A percentile compares a stretch with the other conserved stretches of the same genome.
These are phyloP conservation scores for Siniperca obscura DNA, from an alignment of 2,797 vertebrate genomes.

Conservation along the genomic window DNA sequence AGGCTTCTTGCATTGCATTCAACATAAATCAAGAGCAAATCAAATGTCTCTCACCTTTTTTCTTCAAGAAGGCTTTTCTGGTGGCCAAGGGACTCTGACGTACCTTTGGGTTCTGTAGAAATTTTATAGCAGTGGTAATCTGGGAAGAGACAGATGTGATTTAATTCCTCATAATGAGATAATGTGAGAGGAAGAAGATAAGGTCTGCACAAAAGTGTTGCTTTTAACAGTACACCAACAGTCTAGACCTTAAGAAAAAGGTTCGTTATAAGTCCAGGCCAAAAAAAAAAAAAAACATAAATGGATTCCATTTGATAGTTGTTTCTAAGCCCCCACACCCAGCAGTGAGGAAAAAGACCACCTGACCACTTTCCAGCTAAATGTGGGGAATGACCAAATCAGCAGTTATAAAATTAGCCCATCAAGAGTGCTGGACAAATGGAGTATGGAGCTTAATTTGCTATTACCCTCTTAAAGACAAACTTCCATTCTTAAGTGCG, in stretches of 20 bases:
- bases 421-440: slow-evolving; percentile 90
- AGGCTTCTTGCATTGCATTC: not conserved
- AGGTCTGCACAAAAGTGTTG: slow-evolving; percentile 59
- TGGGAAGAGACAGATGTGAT: slow-evolving; percentile 75
- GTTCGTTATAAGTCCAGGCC: slow-evolving; percentile 68
- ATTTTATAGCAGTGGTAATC: slow-evolving; percentile 96
- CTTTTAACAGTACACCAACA: slow-evolving; percentile 66
- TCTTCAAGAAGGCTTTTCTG: slow-evolving; percentile 95
- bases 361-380: slow-evolving; percentile 89
- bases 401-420: slow-evolving; percentile 92
- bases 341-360: slow-evolving; percentile 80
- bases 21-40: slow-evolving; percentile 33
- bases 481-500: slow-evolving; percentile 91
- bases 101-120: slow-evolving; percentile 96
- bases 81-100: slow-evolving; percentile 92
- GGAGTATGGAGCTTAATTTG: slow-evolving; percentile 91
- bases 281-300: slow-evolving; percentile 49
- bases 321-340: slow-evolving; percentile 76
- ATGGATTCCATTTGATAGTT: slow-evolving; percentile 79
- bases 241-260: slow-evolving; percentile 71
- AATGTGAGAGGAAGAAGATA: slow-evolving; percentile 56
- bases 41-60: slow-evolving; percentile 91
- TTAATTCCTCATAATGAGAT: slow-evolving; percentile 64
- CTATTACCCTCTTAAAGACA: slow-evolving; percentile 92
- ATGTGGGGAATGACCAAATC: slow-evolving; percentile 88